These are phyloP conservation scores for Rana temporaria DNA, from an alignment of 2,113 vertebrate species.

Conservation along the genomic window DNA sequence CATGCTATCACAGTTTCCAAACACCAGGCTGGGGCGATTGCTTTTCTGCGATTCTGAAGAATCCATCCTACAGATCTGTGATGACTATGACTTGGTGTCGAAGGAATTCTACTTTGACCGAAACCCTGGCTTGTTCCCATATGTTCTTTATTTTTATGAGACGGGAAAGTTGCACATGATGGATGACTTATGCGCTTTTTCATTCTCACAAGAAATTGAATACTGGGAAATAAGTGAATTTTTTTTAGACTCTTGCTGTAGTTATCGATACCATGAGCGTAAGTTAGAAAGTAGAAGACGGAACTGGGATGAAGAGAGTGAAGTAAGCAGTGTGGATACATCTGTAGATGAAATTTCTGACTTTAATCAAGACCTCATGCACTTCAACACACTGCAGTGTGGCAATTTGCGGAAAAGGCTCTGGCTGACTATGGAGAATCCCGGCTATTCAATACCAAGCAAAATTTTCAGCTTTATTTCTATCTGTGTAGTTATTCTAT, in stretches of 20 bases:
- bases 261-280: slow-evolving; percentile 92
- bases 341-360: slow-evolving; percentile 92
- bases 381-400: slow-evolving; percentile 81
- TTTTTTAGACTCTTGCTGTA: slow-evolving; percentile 94
- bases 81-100: slow-evolving; percentile 90
- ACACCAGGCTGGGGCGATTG: slow-evolving; percentile 92
- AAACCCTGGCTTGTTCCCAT: slow-evolving; percentile 90
- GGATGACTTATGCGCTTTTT: slow-evolving; percentile 96
- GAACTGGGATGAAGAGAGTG: slow-evolving; percentile 93
- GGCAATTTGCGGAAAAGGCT: slow-evolving; percentile 86
- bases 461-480: slow-evolving; percentile 95
- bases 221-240: slow-evolving; percentile 98
- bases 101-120: slow-evolving; percentile 96
- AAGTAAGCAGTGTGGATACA: slow-evolving; percentile 94
- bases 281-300: slow-evolving; percentile 84
- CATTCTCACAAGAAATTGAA: slow-evolving; percentile 97
- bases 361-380: slow-evolving; percentile 90
- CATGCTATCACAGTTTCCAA: slow-evolving; percentile 87
- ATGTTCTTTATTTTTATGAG: slow-evolving; percentile 94
- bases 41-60: slow-evolving; percentile 89
- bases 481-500: slow-evolving; percentile 90
- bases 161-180: slow-evolving; percentile 95
- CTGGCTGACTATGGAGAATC: slow-evolving; percentile 98
- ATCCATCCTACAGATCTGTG: slow-evolving; percentile 93
- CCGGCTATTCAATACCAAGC: slow-evolving; percentile 94